Evolutionary conservation across 1,140 invertebrate genomes (phyloP).

Genomic region (Drosophila ironensis): DNA sequence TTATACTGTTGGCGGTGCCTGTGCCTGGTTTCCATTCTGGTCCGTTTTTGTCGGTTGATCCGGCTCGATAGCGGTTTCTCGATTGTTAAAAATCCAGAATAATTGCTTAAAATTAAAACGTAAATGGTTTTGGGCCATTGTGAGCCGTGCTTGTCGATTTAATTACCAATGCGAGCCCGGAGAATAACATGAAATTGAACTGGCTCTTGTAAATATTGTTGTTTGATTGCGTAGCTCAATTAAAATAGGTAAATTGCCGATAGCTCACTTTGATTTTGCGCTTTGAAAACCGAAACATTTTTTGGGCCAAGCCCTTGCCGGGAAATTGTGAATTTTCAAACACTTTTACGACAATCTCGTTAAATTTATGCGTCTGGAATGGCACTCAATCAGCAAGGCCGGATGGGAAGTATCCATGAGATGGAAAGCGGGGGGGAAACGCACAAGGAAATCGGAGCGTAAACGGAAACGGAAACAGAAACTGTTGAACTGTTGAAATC

Average conservation of each 20-base stretch:
- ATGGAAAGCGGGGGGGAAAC: constrained; percentile 9
- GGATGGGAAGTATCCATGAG: constrained; percentile 12
- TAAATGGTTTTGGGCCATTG: constrained; percentile 33
- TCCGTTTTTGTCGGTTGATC: constrained; percentile 4
- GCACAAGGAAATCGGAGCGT: constrained; percentile 43
- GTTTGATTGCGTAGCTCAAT: not conserved
- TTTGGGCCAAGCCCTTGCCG: no score
- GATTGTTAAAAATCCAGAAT: constrained; percentile 52
- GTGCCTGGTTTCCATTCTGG: no score
- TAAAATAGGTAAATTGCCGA: no score
- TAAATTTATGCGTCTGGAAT: constrained; percentile 51
- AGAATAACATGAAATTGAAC: not conserved
- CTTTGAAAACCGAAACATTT: no score
- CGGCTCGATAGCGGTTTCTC: no score
- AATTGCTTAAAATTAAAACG: constrained; percentile 67
- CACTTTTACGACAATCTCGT: constrained; percentile 8
- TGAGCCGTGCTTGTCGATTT: constrained; percentile 7
- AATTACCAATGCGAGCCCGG: constrained; percentile 23
- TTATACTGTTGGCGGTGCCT: constrained; percentile 69
- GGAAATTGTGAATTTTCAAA: not conserved
- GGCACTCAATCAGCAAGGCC: constrained; percentile 49
- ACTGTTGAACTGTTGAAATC: constrained; percentile 65
- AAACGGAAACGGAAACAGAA: constrained; percentile 24
- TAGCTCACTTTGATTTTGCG: no score
- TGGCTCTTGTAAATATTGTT: not conserved